phyloP scores from a whole-genome alignment of 2,113 vertebrate species.

The Percina caprodes region DNA sequence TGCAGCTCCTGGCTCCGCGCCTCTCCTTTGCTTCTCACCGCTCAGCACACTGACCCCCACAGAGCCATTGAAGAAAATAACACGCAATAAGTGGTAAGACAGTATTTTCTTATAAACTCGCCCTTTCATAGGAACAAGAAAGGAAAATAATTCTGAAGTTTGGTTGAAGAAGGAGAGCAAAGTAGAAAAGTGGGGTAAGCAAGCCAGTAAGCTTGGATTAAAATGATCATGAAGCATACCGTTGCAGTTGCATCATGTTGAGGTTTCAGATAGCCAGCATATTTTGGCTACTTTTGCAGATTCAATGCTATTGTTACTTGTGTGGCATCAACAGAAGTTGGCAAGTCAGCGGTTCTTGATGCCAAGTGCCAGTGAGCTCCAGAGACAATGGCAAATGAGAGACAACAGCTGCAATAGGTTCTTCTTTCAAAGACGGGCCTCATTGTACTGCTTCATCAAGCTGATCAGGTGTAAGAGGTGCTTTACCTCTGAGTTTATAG shows the following conservation, averaged over 20 bases:
- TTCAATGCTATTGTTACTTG: slow-evolving; percentile 2
- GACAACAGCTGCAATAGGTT: slow-evolving; percentile 2
- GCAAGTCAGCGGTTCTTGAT: slow-evolving; percentile 4
- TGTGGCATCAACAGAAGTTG: slow-evolving; percentile 24
- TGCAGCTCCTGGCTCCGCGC: slow-evolving; percentile 8
- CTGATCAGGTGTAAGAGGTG: background rate
- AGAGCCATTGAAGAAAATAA: slow-evolving; percentile 18
- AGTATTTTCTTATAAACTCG: background rate
- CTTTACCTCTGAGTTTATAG: too few species aligned
- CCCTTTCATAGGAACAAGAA: slow-evolving; percentile 39
- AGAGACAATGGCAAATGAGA: slow-evolving; percentile 25
- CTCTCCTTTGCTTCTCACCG: background rate
- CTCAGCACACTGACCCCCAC: slow-evolving; percentile 25
- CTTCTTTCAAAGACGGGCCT: background rate
- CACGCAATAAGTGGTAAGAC: slow-evolving; percentile 2
- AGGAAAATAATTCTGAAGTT: slow-evolving; percentile 15
- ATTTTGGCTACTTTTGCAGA: slow-evolving; percentile 11
- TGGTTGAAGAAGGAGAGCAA: background rate
- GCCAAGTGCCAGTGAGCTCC: slow-evolving; percentile 22
- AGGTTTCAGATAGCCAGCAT: slow-evolving; percentile 25
- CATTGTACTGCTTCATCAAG: background rate
- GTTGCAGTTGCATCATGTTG: slow-evolving; percentile 38
- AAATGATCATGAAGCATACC: slow-evolving; percentile 32
- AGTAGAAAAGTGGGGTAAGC: slow-evolving; percentile 21
- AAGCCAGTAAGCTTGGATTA: slow-evolving; percentile 34